Base-by-base conservation (phyloP, 64 coral and sea anemone genomes). In the Hydrozoanthus tunicans region DNA sequence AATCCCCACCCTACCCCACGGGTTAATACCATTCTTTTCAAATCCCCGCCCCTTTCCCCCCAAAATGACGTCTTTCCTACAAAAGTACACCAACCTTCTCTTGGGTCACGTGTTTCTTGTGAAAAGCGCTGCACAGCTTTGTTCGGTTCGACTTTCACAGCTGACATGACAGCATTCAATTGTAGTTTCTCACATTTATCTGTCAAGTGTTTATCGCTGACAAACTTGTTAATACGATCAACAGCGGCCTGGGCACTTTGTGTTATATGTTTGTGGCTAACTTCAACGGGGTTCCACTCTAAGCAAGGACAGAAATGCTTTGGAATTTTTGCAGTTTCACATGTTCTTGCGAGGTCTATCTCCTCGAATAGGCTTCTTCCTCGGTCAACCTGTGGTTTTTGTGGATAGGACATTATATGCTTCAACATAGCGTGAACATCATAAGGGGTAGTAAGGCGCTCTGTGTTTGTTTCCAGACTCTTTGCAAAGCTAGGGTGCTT, bases 271-370 rank as follows among this genome's bases (percentile, higher is more conserved):
- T 86, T 80, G 61, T 95, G 90, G 51, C 64, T 52, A 14, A n/a
- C 14, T 58, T 90, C 85, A 55, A 95, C 94, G 8, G 77, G 69
- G 27, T 71, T 88, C 90, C 90, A 95, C 53, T 92, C 64, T 17
- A 95, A 77, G 56, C 94, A 95, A 11, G 90, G 90, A 57, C 94
- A 95, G 32, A 79, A 95, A 73, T 95, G 94, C 27, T 77, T 55
- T 12, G 90, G 90, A 51, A 89, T 95, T 7, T 82, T 90, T 10
- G 94, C 94, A 51, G 86, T 70, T 24, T 95, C 68, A 92, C 94
- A 95, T 9, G 94, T 92, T 20, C 94, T 84, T 51, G 73, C 64
- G 26, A 79, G 84, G 10, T 77, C 64, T 17, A 95, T 75, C 72
- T 95, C 84, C 11, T 77, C 73, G 27, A 95, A 91, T 59, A 95